Evolutionary conservation across 2,797 vertebrate genomes (phyloP), one percentile per base, ranked within the genome.

Genomic region (Gymnodraco acuticeps): DNA sequence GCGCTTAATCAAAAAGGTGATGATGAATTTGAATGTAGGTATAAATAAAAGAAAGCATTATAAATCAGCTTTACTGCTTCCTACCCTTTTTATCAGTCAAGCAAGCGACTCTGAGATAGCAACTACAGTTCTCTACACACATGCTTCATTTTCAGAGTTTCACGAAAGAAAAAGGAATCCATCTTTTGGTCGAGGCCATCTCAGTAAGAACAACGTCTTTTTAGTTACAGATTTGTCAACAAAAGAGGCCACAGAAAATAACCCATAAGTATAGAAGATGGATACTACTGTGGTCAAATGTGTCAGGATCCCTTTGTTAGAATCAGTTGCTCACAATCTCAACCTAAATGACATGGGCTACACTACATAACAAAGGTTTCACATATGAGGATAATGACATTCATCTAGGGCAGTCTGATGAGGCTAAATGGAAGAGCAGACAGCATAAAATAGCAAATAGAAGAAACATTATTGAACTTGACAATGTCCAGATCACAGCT

Each of bases 141-240:
- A 46, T 51, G 3, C 42, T 31, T 10, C 9, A 27, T 70, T 65
- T 76, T 84, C 77, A 76, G 70, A 77, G 64, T 51, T 23, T 55
- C 60, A 43, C 66, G 27, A 65, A 56, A 68, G 42, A 64, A 59
- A 16, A 38, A 2, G 8, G 1, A 50, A 45, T 33, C 14, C 7
- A 43, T 11, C 38, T 45, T 48, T 27, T 47, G 4, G 23, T 20
- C 10, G 12, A 58, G 41, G 16, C 19, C 50, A 33, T n/a, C 31
- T n/a, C 11, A 50, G 19, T 59, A 10, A n/a, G 10, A 45, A 58
- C 43, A 1, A 62, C 53, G 59, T 42, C 8, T 31, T 31, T 20
- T 31, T 31, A 14, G 33, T 52, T 12, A 27, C 27, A 27, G 27
- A 27, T 27, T 48, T 17, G 23, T 13, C 17, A 55, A 17, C 46